Evolutionary conservation across 2,113 vertebrate species (phyloP).

Genomic region (Gallinago media): DNA sequence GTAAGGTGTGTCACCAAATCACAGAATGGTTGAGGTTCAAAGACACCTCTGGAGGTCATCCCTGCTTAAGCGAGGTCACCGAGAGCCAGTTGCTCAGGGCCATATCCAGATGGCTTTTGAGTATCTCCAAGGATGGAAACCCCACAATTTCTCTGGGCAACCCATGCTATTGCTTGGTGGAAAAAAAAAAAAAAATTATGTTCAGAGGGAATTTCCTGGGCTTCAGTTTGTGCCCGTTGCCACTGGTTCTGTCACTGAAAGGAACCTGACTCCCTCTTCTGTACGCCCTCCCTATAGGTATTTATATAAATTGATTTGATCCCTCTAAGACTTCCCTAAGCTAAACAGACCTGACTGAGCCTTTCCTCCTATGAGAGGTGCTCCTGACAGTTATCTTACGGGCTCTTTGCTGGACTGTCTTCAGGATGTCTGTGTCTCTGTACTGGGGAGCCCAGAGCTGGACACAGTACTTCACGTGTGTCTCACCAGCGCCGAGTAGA

Average conservation of each 20-base stretch:
- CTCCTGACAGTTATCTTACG: neutral
- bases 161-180: neutral
- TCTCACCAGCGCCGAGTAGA: neutral
- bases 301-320: neutral
- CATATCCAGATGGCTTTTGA: neutral
- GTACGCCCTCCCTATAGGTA: neutral
- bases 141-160: accelerated
- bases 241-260: neutral
- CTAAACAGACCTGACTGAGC: neutral
- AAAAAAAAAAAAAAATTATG: neutral
- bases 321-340: neutral
- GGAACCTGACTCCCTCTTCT: neutral
- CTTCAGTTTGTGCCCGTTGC: neutral
- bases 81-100: neutral
- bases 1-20: neutral
- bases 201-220: neutral
- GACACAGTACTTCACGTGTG: neutral
- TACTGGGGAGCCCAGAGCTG: neutral
- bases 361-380: neutral
- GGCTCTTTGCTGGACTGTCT: neutral
- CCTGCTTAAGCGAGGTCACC: neutral
- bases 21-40: neutral
- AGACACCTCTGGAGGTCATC: neutral
- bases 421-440: neutral
- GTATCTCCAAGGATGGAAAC: neutral